Evolutionary conservation across 2,888 invertebrate species (phyloP), one percentile per base, ranked within the genome.

Genomic region (Acanthosepion lycidas): DNA sequence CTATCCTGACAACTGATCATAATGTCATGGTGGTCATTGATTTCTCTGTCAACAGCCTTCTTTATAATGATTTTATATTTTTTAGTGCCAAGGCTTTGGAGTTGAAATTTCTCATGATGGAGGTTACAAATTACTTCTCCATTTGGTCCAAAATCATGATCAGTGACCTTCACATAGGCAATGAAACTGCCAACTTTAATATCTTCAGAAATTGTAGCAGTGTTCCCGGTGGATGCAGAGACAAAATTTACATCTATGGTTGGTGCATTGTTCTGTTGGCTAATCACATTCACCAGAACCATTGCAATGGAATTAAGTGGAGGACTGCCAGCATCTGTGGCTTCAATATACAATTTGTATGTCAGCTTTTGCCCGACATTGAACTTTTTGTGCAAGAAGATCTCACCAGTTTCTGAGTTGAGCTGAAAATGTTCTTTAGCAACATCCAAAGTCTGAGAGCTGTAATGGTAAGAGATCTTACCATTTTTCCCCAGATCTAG

Each of bases 1-100:
- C 78, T 78, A n/a, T 78, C 78, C 18, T 78, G 78, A 18, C 78
- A 78, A 33, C n/a, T 78, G 9, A 78, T 78, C 78, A 78, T n/a
- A 18, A 78, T 78, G 2, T 78, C 78, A n/a, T 78, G 78, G 78
- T 78, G 78, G n/a, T 78, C 78, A n/a, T 78, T 78, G 9, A 78
- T 78, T n/a, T 78, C 78, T 78, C 78, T 78, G 78, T 78, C 78
- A n/a, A 78, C 78, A 33, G 78, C 78, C 33, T 78, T 78, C n/a
- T 78, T 78, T 78, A 78, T 78, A 33, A 78, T 78, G 9, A 78
- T 33, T 33, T 78, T 78, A 33, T 78, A 78, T 78, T 78, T 78
- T n/a, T 78, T 78, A 33, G 78, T 78, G 15, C 78, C 78, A 5
- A 78, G 78, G 33, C 78, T 78, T 18, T 78, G 78, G 78, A 78